Evolutionary conservation across 1,140 invertebrate species (phyloP), one percentile per base, ranked within the genome.

Genomic region (Polyergus mexicanus): DNA sequence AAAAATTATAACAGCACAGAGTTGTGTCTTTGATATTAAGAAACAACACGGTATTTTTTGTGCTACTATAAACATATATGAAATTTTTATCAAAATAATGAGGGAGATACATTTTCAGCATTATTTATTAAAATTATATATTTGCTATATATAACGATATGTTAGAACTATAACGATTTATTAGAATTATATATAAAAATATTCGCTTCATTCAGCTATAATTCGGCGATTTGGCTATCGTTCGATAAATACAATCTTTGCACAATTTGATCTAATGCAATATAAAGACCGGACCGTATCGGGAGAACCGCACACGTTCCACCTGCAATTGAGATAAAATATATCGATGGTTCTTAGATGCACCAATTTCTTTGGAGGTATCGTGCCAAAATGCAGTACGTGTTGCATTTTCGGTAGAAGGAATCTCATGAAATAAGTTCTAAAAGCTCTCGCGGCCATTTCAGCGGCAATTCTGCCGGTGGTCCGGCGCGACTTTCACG

Each of bases 401-500:
- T 65, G 81, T 38, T 41, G 81, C 58, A 66, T 54, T 62, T 25
- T 56, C 66, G 60, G 5, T 35, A 28, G 63, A 65, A 22, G 41
- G 32, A 87, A 84, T 77, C 38, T 22, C 47, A 5, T 60, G 81
- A 85, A 88, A 88, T 88, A 76, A 62, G 77, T 56, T 11, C 19
- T 19, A 13, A 22, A 25, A 65, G 47, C 47, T 51, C 38, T 19
- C 78, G 68, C 38, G 68, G 35, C 35, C 35, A 68, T 68, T 51
- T 25, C 38, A n/a, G 38, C 54, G 51, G 11, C 28, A 38, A 56
- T 69, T 47, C 35, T n/a, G n/a, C n/a, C 35, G 10, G 19, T 0
- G 8, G 19, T 28, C 54, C 16, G 11, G 16, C n/a, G 41, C 38
- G 51, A 62, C 6, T 22, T 16, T 3, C 7, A n/a, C 54, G 54